These are phyloP conservation scores for Microtus pennsylvanicus DNA, from an alignment of 2,113 vertebrate genomes.

Conservation along the genomic window DNA sequence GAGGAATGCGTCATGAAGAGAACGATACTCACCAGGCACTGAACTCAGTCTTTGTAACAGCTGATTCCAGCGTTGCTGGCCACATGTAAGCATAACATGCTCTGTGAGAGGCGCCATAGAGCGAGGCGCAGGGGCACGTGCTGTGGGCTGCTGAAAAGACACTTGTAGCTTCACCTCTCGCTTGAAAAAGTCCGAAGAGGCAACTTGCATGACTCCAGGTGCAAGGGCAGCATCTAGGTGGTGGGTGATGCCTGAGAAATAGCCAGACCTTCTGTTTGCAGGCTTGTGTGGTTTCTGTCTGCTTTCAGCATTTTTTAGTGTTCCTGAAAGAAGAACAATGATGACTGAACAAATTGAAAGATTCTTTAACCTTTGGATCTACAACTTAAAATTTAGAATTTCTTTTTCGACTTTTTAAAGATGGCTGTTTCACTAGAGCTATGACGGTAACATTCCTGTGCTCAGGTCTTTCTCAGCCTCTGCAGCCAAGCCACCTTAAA, in stretches of 20 bases:
- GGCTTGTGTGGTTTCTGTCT: too few relatives aligned
- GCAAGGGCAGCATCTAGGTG: neutral
- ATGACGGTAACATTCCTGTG: neutral
- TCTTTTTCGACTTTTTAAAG: neutral
- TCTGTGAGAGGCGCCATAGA: neutral
- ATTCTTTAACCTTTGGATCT: neutral
- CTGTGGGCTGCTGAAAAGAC: neutral
- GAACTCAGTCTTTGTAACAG: neutral
- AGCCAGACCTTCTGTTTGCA: neutral
- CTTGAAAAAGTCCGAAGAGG: neutral
- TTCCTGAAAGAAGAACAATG: neutral
- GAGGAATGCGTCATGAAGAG: neutral
- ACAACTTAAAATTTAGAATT: neutral
- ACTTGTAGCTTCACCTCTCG: neutral
- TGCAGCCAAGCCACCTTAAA: neutral
- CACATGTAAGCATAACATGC: accelerated
- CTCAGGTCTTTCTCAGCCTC: neutral
- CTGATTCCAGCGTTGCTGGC: neutral
- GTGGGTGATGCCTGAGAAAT: neutral
- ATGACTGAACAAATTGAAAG: neutral
- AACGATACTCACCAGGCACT: neutral
- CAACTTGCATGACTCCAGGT: neutral
- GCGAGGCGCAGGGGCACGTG: too few relatives aligned
- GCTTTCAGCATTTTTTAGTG: neutral
- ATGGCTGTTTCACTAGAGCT: neutral